Evolutionary conservation across 1,140 invertebrate species (phyloP).

Genomic region (Drosophila miranda): DNA sequence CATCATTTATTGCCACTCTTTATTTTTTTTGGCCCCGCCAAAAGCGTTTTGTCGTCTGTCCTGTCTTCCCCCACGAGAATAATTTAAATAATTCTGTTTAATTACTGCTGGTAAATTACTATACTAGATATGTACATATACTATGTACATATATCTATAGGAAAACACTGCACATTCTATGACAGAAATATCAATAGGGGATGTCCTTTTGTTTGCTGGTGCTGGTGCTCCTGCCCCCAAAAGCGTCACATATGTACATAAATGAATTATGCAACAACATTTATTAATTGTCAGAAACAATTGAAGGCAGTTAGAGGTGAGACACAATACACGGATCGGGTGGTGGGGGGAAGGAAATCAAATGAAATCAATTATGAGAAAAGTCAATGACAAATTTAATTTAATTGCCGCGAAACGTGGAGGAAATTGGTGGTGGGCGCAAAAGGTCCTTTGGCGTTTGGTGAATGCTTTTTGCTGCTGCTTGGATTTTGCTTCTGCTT

Average conservation of each 20-base stretch:
- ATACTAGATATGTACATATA: slow-evolving; percentile 27
- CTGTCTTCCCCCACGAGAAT: slow-evolving; percentile 20
- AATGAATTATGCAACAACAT: slow-evolving; percentile 72
- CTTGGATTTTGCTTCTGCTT: slow-evolving; percentile 15
- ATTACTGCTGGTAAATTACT: slow-evolving; percentile 65
- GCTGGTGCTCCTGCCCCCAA: slow-evolving; percentile 12
- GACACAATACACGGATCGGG: slow-evolving; percentile 27
- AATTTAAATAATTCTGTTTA: slow-evolving; percentile 61
- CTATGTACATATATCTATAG: slow-evolving; percentile 15
- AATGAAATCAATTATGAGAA: slow-evolving; percentile 72
- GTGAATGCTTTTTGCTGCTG: slow-evolving; percentile 14
- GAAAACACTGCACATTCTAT: neutral
- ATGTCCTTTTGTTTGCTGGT: neutral
- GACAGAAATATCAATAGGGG: too few relatives aligned
- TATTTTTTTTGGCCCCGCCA: neutral
- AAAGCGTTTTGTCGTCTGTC: slow-evolving; percentile 13
- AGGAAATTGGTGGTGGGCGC: slow-evolving; percentile 12
- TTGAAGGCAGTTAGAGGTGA: slow-evolving; percentile 47
- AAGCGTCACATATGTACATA: slow-evolving; percentile 46
- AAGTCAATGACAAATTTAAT: slow-evolving; percentile 74
- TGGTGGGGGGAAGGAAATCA: slow-evolving; percentile 37
- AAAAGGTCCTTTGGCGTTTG: too few relatives aligned
- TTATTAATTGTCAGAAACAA: slow-evolving; percentile 74
- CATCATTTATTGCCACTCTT: slow-evolving; percentile 1
- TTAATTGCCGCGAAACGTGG: slow-evolving; percentile 63